Base-by-base conservation (phyloP, 2,888 invertebrate genomes). In the Oscheius sp. region DNA sequence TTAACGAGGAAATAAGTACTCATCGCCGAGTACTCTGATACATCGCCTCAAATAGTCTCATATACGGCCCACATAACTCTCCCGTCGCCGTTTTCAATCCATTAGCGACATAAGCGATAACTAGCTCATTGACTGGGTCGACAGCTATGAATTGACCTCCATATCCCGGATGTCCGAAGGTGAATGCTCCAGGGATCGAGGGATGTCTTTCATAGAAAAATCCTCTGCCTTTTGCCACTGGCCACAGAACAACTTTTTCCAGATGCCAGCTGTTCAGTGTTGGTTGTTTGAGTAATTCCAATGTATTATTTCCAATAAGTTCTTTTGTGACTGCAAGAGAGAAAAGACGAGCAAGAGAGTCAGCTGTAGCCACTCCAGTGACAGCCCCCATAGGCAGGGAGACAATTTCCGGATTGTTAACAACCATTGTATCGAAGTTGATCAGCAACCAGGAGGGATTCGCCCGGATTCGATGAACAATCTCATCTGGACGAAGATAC, bases 141-240 rank as follows among this genome's bases (percentile, higher is more conserved):
- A 83, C 74, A 49, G 78, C 75, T 14, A 83, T 68, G 8, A 76
- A 74, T 54, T 83, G 83, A 36, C 83, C 82, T 6, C 83, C 83
- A 51, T 77, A 83, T 26, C 83, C 83, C 8, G 83, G 83, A 51
- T 83, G 83, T 26, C 83, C 83, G 63, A 83, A 83, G 12, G 75
- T 74, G 66, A 66, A 83, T 9, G 74, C 75, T 6, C 72, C 80
- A 26, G 71, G 73, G 6, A 79, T 66, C n/a, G 70, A n/a, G 6
- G 83, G 83, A 70, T 83, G 81, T 30, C 71, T 71, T 20, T 83
- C 83, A 57, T 81, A 83, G 68, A 83, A 81, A 70, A 83, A 83
- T 8, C 83, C 83, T 51, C 80, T 74, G n/a, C 83, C 83, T 67
- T 83, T 83, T 50, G 78, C 74, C 1, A 83, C 73, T 17, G 83